These are phyloP conservation scores for Lepus oiostolus DNA, from an alignment of 2,797 vertebrate species.

Conservation along the genomic window DNA sequence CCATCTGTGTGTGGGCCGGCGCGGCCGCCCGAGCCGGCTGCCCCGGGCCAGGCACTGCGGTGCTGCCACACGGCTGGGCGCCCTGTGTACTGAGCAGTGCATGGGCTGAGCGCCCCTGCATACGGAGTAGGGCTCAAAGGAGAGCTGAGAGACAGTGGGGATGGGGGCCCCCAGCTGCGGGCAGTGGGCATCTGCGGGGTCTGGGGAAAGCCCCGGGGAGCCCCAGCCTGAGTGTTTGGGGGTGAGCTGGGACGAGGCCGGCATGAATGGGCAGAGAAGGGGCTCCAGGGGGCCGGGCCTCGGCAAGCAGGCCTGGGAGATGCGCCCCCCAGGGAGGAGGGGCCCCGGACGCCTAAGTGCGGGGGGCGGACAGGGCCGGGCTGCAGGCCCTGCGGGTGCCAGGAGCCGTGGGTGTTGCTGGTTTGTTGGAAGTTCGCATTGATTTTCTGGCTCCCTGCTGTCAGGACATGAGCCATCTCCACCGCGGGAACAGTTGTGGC, in stretches of 20 bases:
- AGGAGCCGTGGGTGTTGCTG: background rate
- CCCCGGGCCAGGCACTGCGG: conserved; percentile 36
- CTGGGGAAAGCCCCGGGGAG: background rate
- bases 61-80: too few species aligned
- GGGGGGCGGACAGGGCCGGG: background rate
- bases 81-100: too few species aligned
- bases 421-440: background rate
- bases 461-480: background rate
- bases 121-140: too few species aligned
- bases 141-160: too few species aligned
- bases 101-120: too few species aligned
- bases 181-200: background rate
- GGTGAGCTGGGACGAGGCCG: background rate
- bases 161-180: too few species aligned
- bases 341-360: too few species aligned
- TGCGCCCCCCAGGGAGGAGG: too few species aligned
- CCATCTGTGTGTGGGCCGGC: conserved; percentile 75
- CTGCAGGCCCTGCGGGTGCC: too few species aligned
- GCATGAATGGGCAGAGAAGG: too few species aligned
- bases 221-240: fast-evolving
- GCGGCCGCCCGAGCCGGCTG: background rate
- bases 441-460: background rate
- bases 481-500: fast-evolving
- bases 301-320: background rate
- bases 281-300: background rate